A percentile compares a stretch with the other conserved stretches of the same genome.
Conservation (phyloP, 1,140 invertebrate species). For the Nymphalis io region DNA sequence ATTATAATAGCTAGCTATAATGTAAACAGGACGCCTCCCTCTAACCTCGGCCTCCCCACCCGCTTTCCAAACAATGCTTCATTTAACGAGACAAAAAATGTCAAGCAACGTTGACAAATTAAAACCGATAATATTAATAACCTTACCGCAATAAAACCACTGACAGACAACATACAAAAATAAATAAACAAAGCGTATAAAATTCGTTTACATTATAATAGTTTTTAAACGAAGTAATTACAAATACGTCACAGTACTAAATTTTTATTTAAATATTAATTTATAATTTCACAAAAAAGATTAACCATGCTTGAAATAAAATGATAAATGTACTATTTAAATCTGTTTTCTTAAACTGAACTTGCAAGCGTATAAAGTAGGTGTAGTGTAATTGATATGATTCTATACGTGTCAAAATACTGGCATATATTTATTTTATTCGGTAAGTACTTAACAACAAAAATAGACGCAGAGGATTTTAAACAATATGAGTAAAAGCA, state of each 20-base stretch:
- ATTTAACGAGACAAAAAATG: slow-evolving; percentile 58
- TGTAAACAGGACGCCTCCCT: slow-evolving; percentile 67
- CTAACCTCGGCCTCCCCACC: slow-evolving; percentile 54
- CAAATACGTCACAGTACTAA: not conserved
- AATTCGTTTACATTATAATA: not conserved
- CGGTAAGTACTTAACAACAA: too few species aligned
- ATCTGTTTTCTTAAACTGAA: too few species aligned
- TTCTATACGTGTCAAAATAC: too few species aligned
- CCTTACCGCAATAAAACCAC: not conserved
- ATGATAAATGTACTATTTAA: too few species aligned
- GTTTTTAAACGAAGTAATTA: not conserved
- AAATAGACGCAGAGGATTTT: too few species aligned
- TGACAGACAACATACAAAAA: not conserved
- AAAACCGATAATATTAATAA: slow-evolving; percentile 41
- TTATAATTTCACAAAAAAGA: too few species aligned
- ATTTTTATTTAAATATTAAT: too few species aligned
- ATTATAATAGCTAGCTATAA: slow-evolving; percentile 73
- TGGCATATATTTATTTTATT: too few species aligned
- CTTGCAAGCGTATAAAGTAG: too few species aligned
- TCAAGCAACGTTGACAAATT: slow-evolving; percentile 45
- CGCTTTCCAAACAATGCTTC: slow-evolving; percentile 53
- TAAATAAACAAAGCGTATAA: not conserved
- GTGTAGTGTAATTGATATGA: too few species aligned
- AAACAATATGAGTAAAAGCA: too few species aligned
- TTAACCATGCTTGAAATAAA: too few species aligned